phyloP scores from a whole-genome alignment of 1,140 invertebrate genomes.

The Sarcophaga peregrina region DNA sequence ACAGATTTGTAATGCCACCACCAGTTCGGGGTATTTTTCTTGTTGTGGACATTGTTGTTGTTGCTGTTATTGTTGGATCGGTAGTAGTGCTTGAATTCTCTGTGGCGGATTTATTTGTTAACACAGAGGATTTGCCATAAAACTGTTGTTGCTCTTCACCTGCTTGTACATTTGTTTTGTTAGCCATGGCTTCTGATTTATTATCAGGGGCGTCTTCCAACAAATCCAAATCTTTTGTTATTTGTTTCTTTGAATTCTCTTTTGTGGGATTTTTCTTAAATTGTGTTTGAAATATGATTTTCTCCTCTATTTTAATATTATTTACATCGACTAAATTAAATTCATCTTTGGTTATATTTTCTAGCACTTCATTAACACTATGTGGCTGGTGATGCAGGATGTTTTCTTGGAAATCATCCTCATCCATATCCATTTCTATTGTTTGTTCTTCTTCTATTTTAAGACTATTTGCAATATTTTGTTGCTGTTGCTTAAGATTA shows the following conservation, averaged over 20 bases:
- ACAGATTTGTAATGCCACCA: constrained; percentile 11
- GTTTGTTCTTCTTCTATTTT: neutral
- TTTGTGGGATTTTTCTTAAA: constrained; percentile 2
- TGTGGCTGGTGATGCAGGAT: neutral
- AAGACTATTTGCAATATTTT: neutral
- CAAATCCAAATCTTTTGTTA: neutral
- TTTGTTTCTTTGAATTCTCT: neutral
- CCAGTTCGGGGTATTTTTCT: constrained; percentile 6
- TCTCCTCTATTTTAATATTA: constrained; percentile 28
- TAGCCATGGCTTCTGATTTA: constrained; percentile 34
- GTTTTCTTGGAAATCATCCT: neutral
- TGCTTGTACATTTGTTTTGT: neutral
- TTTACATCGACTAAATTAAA: constrained; percentile 35
- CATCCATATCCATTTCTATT: neutral
- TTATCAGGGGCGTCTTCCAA: neutral
- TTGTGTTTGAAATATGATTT: constrained; percentile 31
- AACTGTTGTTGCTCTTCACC: neutral
- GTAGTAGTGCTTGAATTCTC: neutral
- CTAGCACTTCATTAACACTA: neutral
- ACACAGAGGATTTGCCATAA: neutral
- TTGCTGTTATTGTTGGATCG: neutral
- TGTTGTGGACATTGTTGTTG: constrained; percentile 45
- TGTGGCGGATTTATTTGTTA: neutral
- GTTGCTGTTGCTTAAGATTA: neutral
- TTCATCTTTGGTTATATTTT: constrained; percentile 36